Evolutionary conservation across 2,888 invertebrate species (phyloP).

Genomic region (Sphaerophoria rueppellii): DNA sequence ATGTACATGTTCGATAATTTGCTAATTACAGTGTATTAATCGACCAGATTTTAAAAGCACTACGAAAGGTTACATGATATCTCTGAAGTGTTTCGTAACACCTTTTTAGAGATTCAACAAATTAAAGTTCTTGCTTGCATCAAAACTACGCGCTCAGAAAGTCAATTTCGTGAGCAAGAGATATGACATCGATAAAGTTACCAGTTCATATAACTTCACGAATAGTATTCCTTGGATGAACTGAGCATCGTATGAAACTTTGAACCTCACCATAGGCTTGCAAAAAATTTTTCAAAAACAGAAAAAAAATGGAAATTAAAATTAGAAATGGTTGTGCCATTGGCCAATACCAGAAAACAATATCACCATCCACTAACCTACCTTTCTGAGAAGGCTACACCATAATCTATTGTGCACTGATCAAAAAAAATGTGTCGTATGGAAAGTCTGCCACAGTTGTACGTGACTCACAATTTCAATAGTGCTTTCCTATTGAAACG

Average conservation of each 20-base stretch:
- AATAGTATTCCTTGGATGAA: neutral
- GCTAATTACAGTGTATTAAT: too few species aligned
- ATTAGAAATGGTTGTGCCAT: conserved; percentile 4
- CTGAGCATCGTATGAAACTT: neutral
- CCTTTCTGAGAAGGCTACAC: conserved; percentile 9
- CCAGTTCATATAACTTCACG: neutral
- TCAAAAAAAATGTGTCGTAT: conserved; percentile 37
- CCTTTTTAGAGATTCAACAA: conserved; percentile 1
- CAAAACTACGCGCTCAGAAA: conserved; percentile 33
- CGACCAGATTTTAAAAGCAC: too few species aligned
- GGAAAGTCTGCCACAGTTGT: conserved; percentile 58
- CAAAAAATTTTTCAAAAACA: neutral
- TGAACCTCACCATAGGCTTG: neutral
- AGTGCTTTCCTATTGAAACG: conserved; percentile 40
- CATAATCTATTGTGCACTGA: conserved; percentile 28
- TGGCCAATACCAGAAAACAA: neutral
- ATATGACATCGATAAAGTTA: conserved; percentile 39
- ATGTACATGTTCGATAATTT: too few species aligned
- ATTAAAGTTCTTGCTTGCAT: neutral
- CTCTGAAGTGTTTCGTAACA: conserved; percentile 16
- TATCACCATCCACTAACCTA: conserved; percentile 1
- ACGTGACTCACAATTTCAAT: conserved; percentile 49
- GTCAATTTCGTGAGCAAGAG: conserved; percentile 57
- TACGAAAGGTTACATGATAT: too few species aligned
- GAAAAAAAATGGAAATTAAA: conserved; percentile 33